Evolutionary conservation across 2,113 vertebrate species (phyloP), one percentile per base, ranked within the genome.

Genomic region (Amazona vittata): DNA sequence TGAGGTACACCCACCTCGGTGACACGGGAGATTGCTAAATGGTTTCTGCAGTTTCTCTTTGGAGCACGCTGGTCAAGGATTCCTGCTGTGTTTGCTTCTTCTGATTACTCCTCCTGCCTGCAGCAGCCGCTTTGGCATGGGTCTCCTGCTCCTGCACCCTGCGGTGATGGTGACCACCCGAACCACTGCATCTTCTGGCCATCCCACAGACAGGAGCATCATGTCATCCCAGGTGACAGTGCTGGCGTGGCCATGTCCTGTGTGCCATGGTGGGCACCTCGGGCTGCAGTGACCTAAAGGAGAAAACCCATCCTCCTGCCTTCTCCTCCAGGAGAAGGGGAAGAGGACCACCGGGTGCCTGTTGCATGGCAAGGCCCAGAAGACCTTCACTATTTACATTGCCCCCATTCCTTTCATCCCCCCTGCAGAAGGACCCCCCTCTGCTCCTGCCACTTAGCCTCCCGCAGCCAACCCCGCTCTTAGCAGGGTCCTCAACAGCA

Each of bases 161-260:
- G 1, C 1, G 4, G 35, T 3, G 10, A 15, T 2, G 8, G 50
- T 5, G 6, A n/a, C 52, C 39, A 22, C 59, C 47, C 2, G 0
- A 49, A 24, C 25, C 3, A 4, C 55, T 1, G 2, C 2, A 1
- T 0, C 4, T 20, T 16, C 47, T 11, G 16, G 29, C 20, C 67
- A 15, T 3, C 28, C 26, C n/a, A 4, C 12, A 3, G 18, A 7
- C 4, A n/a, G 33, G 57, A n/a, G 15, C 57, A 57, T 21, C 55
- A 9, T 6, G 12, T n/a, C 55, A n/a, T 59, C 29, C 26, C 2
- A 0, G n/a, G 49, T 7, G 67, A 64, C 43, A 69, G n/a, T 1
- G 3, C 15, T 6, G 29, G 29, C 1, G 0, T 6, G 43, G 55
- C 47, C 0, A 1, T 14, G 15, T 22, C 6, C 2, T 2, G 4